These are phyloP conservation scores for Solenopsis invicta DNA, from an alignment of 1,140 invertebrate species.

Conservation along the genomic window DNA sequence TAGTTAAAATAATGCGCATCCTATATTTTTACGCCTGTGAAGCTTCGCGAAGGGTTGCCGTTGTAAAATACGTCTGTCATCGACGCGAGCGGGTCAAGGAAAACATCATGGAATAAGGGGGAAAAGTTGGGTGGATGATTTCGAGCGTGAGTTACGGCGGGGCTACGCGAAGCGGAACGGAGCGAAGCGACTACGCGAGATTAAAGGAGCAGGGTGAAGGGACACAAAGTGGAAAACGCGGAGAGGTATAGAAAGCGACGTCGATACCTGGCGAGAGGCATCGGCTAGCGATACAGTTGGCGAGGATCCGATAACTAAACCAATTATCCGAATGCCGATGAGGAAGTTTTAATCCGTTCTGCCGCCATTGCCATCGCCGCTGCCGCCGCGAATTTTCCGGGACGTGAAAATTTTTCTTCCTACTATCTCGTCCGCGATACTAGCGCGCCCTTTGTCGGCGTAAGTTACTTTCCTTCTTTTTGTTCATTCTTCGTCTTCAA, in stretches of 20 bases:
- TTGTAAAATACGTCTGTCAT: constrained; percentile 34
- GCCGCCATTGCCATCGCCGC: constrained; percentile 36
- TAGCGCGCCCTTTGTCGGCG: constrained; percentile 26
- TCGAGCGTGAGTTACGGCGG: constrained; percentile 41
- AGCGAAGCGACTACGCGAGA: constrained; percentile 37
- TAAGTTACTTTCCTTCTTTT: not conserved
- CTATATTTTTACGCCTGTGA: constrained; percentile 3
- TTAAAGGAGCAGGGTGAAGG: constrained; percentile 25
- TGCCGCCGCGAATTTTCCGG: constrained; percentile 42
- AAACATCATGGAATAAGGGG: not conserved
- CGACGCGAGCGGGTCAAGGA: not conserved
- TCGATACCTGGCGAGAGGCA: constrained; percentile 66
- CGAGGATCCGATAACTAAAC: constrained; percentile 83
- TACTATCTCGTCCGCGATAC: constrained; percentile 35
- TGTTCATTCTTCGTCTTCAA: constrained; percentile 16
- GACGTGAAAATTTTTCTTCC: constrained; percentile 73
- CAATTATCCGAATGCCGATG: constrained; percentile 80
- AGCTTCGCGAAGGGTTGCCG: not conserved
- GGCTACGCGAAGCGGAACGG: not conserved
- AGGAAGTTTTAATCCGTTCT: constrained; percentile 81
- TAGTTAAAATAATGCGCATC: not conserved
- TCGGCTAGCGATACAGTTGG: constrained; percentile 68
- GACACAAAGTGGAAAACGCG: constrained; percentile 73
- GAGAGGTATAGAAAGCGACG: constrained; percentile 65
- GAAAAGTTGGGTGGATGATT: constrained; percentile 35